Conservation (phyloP, 2,113 vertebrate species). For the Oxyura jamaicensis region DNA sequence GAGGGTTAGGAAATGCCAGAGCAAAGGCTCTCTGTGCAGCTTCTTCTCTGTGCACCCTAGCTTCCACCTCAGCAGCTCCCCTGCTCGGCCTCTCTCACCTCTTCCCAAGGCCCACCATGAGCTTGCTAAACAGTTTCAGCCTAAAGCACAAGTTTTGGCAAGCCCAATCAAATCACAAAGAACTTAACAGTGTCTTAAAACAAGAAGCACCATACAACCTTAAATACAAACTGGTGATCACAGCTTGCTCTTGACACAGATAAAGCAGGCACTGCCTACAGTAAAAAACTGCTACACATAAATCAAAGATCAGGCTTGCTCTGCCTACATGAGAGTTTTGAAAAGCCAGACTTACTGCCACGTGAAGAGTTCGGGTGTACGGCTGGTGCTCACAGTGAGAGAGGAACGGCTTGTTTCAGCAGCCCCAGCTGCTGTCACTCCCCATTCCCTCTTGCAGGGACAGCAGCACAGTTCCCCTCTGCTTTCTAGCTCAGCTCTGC, state of each 20-base stretch:
- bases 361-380: background rate
- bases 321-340: background rate
- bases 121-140: background rate
- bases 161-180: background rate
- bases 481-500: background rate
- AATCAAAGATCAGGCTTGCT: background rate
- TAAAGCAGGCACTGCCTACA: background rate
- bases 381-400: background rate
- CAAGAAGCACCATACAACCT: background rate
- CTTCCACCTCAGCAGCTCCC: background rate
- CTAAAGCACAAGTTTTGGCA: background rate
- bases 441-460: rapidly evolving
- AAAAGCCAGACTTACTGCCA: background rate
- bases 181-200: background rate
- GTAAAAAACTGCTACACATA: background rate
- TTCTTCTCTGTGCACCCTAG: background rate
- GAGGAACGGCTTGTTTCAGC: background rate
- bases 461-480: background rate
- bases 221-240: background rate
- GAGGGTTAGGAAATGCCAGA: background rate
- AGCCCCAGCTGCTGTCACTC: background rate
- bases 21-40: background rate
- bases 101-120: background rate
- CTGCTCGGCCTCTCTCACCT: too few species aligned
- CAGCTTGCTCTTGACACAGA: background rate